phyloP scores from a whole-genome alignment of 64 coral and sea anemone species.

The Acropora tenuis region DNA sequence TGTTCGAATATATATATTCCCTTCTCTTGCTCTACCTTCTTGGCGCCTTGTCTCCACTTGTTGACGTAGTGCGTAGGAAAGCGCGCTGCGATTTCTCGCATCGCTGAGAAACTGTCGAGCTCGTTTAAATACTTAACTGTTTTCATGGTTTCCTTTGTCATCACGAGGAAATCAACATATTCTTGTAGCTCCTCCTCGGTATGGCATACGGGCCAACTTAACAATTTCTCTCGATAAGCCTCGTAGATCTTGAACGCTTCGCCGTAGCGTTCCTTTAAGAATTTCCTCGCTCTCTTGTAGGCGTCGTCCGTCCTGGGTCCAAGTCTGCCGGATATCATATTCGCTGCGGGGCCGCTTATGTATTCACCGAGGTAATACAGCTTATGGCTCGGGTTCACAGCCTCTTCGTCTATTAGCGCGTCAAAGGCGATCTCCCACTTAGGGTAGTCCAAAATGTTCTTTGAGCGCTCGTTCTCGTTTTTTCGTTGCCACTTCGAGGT shows the following conservation, averaged over 20 bases:
- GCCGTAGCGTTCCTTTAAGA: no score
- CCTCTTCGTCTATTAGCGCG: conserved; percentile 24
- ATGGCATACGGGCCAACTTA: no score
- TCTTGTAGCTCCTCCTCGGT: neutral
- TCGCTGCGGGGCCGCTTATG: no score
- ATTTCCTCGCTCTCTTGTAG: no score
- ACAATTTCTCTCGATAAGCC: no score
- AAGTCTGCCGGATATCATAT: no score
- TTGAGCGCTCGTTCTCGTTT: no score
- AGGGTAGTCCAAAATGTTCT: conserved; percentile 58
- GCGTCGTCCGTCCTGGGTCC: no score
- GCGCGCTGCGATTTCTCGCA: neutral
- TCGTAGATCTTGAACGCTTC: no score
- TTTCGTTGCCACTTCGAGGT: no score
- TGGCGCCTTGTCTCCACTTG: neutral
- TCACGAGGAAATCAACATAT: neutral
- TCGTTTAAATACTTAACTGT: neutral
- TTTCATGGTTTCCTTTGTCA: neutral
- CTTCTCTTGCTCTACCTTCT: conserved; percentile 1
- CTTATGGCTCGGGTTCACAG: no score
- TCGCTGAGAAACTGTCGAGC: neutral
- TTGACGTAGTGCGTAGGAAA: neutral
- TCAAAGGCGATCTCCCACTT: conserved; percentile 77
- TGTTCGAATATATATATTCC: neutral
- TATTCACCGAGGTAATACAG: no score